phyloP scores from a whole-genome alignment of 2,797 vertebrate genomes.

The Eulemur rubriventer region DNA sequence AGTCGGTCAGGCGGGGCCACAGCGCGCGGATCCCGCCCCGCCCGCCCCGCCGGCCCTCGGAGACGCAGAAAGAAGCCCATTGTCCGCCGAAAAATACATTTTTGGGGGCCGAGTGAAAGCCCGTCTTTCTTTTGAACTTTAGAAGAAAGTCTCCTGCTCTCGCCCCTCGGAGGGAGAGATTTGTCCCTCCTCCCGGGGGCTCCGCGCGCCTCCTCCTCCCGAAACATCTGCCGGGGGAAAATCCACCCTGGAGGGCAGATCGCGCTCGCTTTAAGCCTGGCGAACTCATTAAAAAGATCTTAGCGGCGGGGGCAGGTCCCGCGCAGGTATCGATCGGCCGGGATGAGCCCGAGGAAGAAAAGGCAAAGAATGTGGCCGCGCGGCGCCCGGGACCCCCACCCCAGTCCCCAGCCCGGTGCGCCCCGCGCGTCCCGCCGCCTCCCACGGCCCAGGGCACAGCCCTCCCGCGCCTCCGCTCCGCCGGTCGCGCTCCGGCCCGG shows the following conservation, averaged over 20 bases:
- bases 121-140: slow-evolving; percentile 86
- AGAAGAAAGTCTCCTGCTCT: slow-evolving; percentile 84
- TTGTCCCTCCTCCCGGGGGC: slow-evolving; percentile 27
- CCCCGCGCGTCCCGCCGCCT: background rate
- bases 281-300: slow-evolving; percentile 90
- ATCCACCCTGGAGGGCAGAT: slow-evolving; percentile 87
- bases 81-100: slow-evolving; percentile 85
- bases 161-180: slow-evolving; percentile 75
- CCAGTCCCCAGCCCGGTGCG: background rate
- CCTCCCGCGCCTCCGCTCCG: too few species aligned
- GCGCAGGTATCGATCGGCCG: slow-evolving; percentile 78
- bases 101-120: slow-evolving; percentile 82
- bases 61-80: slow-evolving; percentile 83
- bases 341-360: slow-evolving; percentile 41
- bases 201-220: slow-evolving; percentile 55
- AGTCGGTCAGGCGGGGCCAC: background rate
- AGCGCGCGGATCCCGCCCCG: background rate
- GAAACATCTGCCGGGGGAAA: slow-evolving; percentile 87
- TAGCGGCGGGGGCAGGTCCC: slow-evolving; percentile 84
- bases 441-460: background rate
- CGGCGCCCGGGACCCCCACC: background rate
- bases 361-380: slow-evolving; percentile 23
- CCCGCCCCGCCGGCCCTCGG: slow-evolving; percentile 20
- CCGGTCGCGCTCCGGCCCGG: background rate
- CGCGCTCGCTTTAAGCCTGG: slow-evolving; percentile 77